phyloP scores from a whole-genome alignment of 2,113 vertebrate genomes.

The Struthio camelus region DNA sequence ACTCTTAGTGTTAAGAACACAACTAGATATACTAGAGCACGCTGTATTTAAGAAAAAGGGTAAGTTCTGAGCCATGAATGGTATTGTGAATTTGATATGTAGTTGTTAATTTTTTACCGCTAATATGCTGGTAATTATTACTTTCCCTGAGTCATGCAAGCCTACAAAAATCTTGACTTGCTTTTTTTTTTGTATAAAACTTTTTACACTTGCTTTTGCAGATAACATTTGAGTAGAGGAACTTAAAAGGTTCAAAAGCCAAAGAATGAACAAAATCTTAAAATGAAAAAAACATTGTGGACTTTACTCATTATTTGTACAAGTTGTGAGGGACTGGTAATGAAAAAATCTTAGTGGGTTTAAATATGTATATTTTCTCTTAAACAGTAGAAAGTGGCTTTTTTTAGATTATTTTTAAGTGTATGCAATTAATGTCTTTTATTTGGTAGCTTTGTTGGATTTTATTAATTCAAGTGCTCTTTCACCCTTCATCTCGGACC shows the following conservation, averaged over 20 bases:
- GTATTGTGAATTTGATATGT: neutral
- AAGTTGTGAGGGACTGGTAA: neutral
- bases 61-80: neutral
- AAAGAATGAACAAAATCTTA: neutral
- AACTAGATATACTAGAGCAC: neutral
- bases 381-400: neutral
- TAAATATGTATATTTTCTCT: neutral
- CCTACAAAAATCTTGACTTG: neutral
- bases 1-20: neutral
- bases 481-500: neutral
- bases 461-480: neutral
- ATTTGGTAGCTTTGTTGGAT: neutral
- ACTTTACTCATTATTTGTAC: neutral
- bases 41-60: neutral
- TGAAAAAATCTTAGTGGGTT: neutral
- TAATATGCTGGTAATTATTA: neutral
- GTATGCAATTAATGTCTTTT: neutral
- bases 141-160: neutral
- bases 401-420: neutral
- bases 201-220: neutral
- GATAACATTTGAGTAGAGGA: neutral
- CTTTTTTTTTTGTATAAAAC: neutral
- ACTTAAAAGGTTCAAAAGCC: neutral
- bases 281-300: neutral
- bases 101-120: neutral